These are phyloP conservation scores for Tortricodes alternella DNA, from an alignment of 2,888 invertebrate species.

Conservation along the genomic window DNA sequence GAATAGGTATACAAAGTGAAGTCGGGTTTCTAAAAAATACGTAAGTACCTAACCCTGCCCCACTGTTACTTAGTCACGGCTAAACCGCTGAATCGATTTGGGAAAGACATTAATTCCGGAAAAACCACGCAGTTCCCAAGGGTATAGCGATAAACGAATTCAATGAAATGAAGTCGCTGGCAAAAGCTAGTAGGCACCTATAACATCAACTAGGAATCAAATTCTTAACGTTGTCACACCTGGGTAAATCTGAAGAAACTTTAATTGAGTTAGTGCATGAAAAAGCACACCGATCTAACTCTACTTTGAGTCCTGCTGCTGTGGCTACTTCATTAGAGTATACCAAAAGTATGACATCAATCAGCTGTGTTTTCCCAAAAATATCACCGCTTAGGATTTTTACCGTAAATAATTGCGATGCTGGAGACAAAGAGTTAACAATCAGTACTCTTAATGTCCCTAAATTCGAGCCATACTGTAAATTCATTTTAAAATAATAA, in stretches of 20 bases:
- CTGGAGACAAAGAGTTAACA: conserved; percentile 57
- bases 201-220: too few relatives aligned
- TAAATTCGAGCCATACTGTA: conserved; percentile 44
- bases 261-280: conserved; percentile 53
- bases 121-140: too few relatives aligned
- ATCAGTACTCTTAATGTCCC: conserved; percentile 59
- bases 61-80: too few relatives aligned
- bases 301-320: conserved; percentile 52
- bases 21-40: too few relatives aligned
- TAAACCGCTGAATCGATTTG: too few relatives aligned
- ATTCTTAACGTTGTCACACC: conserved; percentile 42
- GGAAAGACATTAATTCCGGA: too few relatives aligned
- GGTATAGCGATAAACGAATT: too few relatives aligned
- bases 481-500: conserved; percentile 66
- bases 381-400: conserved; percentile 63
- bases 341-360: conserved; percentile 62
- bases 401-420: conserved; percentile 51
- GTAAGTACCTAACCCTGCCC: too few relatives aligned
- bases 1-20: too few relatives aligned
- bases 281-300: conserved; percentile 58
- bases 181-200: too few relatives aligned
- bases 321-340: conserved; percentile 54
- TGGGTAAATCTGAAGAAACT: conserved; percentile 61
- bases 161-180: too few relatives aligned
- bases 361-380: conserved; percentile 56